These are phyloP conservation scores for Acyrthosiphon pisum DNA, from an alignment of 1,140 invertebrate genomes.

Conservation along the genomic window DNA sequence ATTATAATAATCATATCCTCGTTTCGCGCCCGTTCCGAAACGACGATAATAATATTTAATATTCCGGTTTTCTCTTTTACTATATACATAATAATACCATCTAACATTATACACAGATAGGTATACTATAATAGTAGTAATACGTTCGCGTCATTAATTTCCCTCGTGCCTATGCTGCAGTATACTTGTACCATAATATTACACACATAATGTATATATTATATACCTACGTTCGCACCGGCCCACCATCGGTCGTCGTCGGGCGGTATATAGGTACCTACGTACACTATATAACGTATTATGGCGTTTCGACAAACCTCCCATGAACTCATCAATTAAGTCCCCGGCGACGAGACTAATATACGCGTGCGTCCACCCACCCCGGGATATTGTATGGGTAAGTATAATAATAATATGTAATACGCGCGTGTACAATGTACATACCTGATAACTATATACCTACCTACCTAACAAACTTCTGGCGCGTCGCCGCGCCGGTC, in stretches of 20 bases:
- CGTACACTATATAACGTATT: background rate
- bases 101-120: too few species aligned
- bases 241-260: background rate
- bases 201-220: background rate
- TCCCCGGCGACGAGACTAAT: background rate
- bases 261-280: background rate
- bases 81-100: background rate
- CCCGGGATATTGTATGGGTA: background rate
- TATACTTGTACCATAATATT: background rate
- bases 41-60: background rate
- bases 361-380: background rate
- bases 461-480: background rate
- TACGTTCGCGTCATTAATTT: slow-evolving; percentile 32
- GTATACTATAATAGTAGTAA: background rate
- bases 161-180: background rate
- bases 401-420: background rate
- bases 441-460: too few species aligned
- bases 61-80: slow-evolving; percentile 29
- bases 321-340: slow-evolving; percentile 32
- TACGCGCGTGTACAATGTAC: too few species aligned
- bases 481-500: background rate
- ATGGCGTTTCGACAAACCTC: background rate
- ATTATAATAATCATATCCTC: background rate
- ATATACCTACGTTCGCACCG: too few species aligned
- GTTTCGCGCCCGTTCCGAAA: background rate